These are phyloP conservation scores for Chelon auratus DNA, from an alignment of 2,797 vertebrate species.

Conservation along the genomic window DNA sequence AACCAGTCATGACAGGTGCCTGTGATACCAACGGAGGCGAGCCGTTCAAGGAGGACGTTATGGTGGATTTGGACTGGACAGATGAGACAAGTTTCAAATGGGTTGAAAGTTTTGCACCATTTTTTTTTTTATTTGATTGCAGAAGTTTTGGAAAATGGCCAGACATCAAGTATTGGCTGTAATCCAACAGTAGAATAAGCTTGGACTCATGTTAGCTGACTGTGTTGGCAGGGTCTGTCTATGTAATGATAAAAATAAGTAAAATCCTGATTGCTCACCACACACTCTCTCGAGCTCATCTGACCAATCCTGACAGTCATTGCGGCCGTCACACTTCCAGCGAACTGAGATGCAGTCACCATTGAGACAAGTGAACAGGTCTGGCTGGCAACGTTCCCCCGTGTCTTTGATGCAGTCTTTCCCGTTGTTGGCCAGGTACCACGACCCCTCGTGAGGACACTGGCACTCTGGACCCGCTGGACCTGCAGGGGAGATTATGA, in stretches of 20 bases:
- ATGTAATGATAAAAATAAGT: background rate
- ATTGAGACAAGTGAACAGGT: constrained; percentile 91
- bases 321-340: constrained; percentile 89
- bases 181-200: background rate
- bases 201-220: background rate
- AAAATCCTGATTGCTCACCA: constrained; percentile 76
- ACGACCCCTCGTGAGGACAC: constrained; percentile 90
- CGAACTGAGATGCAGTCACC: constrained; percentile 85
- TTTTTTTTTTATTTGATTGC: no score
- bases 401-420: constrained; percentile 92
- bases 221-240: no score
- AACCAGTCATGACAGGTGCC: no score
- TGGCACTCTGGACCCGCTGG: constrained; percentile 93
- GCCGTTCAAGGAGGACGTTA: no score
- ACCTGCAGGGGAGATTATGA: constrained; percentile 77
- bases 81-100: no score
- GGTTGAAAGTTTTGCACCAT: no score
- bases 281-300: constrained; percentile 94
- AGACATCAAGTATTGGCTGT: background rate
- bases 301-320: constrained; percentile 89
- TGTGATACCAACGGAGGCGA: no score
- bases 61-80: no score
- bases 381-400: constrained; percentile 84
- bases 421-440: constrained; percentile 91
- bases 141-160: no score